Base-by-base conservation (phyloP, 2,888 invertebrate species). In the Zeuzera pyrina region DNA sequence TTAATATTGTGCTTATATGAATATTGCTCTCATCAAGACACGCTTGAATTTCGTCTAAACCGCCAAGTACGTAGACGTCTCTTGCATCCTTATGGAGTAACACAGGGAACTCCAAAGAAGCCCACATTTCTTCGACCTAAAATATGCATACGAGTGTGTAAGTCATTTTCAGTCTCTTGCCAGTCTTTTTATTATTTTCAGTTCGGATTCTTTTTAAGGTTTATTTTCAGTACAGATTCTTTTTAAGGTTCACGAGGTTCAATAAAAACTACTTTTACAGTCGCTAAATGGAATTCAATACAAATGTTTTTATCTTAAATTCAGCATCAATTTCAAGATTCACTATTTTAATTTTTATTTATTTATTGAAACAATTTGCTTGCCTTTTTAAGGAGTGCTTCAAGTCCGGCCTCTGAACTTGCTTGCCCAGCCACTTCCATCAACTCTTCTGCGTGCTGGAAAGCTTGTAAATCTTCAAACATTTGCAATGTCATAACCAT, bases 381-480 rank as follows among this genome's bases (percentile, higher is more conserved):
- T 19, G 19, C 91, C 84, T 91, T 93, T 54, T 90, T 92, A 3
- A 96, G 76, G 53, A 95, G 85, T 4, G 78, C 73, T 68, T 96
- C 95, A 7, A 96, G 84, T 3, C 91, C 90, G 2, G 91, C 90
- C 63, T 97, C 96, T 2, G 95, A 94, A 47, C 92, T 94, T 0
- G 96, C 96, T 60, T 94, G 92, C 0, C 91, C 91, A 0, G 95
- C 92, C 5, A 96, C 88, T 57, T 95, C 94, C 87, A 92, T 91
- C 10, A 97, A 67, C 39, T 90, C 88, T 6, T 90, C 87, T 0
- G 89, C 87, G 49, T 88, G 88, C 29, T 87, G 87, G 68, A 94
- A 94, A 0, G 90, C 91, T n/a, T 89, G 86, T 3, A 91, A 76
- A 1, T 89, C 87, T 37, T 92, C 91, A 28, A 95, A 85, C 13